Percentiles rank a stretch among this genome's conserved stretches.
phyloP scores from a whole-genome alignment of 2,888 invertebrate species.

The Rhopalosiphum nymphaeae region DNA sequence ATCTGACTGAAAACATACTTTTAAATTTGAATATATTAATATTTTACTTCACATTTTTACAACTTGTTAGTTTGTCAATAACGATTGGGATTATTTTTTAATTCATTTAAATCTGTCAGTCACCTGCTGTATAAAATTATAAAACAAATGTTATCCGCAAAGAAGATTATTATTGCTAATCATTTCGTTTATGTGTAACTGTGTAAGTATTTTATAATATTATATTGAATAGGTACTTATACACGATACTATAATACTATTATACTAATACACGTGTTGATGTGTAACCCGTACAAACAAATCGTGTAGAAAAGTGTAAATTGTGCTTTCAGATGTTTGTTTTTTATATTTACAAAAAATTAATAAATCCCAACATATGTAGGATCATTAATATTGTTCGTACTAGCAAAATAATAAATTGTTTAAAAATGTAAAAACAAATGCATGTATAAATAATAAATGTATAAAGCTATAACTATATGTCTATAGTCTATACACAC shows the following conservation, averaged over 20 bases:
- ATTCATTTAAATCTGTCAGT: neutral
- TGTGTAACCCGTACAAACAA: neutral
- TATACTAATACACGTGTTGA: neutral
- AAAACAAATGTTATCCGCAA: neutral
- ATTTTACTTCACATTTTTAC: neutral
- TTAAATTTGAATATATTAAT: neutral
- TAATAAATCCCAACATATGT: neutral
- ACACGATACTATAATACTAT: neutral
- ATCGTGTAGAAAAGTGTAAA: neutral
- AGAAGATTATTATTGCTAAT: neutral
- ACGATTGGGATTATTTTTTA: neutral
- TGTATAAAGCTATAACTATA: neutral
- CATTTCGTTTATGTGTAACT: neutral
- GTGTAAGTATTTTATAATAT: neutral
- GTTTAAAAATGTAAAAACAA: neutral
- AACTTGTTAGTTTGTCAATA: neutral
- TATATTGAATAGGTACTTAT: neutral
- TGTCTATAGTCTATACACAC: neutral
- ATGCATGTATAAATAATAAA: neutral
- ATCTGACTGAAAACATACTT: neutral
- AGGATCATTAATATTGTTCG: neutral
- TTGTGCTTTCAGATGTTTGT: neutral
- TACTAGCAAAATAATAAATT: neutral
- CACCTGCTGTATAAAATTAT: neutral
- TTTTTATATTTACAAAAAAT: neutral